Base-by-base conservation (phyloP, 1,140 invertebrate species). In the Drosophila quadrilineata region DNA sequence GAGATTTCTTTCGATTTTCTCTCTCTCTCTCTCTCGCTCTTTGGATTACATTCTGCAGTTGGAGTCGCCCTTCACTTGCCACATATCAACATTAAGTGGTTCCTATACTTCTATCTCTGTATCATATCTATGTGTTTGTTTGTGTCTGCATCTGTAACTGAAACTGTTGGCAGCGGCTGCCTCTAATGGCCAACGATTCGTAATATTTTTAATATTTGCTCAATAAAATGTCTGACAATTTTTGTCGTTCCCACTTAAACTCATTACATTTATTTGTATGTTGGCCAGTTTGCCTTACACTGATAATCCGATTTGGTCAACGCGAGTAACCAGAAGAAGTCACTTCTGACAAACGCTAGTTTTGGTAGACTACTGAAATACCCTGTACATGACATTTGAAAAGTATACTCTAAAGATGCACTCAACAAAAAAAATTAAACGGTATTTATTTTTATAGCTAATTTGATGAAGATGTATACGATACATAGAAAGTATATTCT, bases 141-240 rank as follows among this genome's bases (percentile, higher is more conserved):
- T 56, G 49, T 63, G 33, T 28, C 12, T 8, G 38, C 35, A 56
- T 56, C 26, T 40, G 29, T 65, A 43, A 26, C 21, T 52, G 21
- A 52, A 12, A 24, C 21, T 65, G 52, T 49, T 22, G 28, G 57
- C 77, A 62, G 84, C 77, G 77, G 77, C 77, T 82, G 77, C 69
- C 40, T 68, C 65, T 82, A 82, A 82, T 82, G 79, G 76, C 63
- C 70, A 84, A 59, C 77, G 77, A 82, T 82, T 82, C 72, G 77
- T 82, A 82, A 82, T 82, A 82, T 82, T 82, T 82, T 82, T 82
- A 82, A 82, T 82, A 82, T 82, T 82, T 82, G 77, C 77, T 76
- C 77, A 84, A 82, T 82, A 82, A 82, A 82, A 82, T 82, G 72
- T 82, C 69, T 53, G 75, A 74, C 75, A 75, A 80, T 79, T 79